phyloP scores from a whole-genome alignment of 2,113 vertebrate species.

The Parus major region DNA sequence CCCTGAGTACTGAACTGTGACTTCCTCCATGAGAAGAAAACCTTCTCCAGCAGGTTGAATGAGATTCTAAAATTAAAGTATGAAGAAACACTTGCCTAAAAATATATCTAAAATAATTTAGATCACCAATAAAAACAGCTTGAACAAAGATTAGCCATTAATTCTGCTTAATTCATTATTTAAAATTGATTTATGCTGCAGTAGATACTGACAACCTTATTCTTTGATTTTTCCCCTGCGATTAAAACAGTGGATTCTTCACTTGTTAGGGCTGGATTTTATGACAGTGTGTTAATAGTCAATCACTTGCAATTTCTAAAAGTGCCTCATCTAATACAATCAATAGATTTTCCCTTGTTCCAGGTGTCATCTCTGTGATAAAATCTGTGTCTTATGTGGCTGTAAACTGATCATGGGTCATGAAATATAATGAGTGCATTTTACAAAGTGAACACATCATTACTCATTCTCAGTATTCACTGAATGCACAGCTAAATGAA shows the following conservation, averaged over 20 bases:
- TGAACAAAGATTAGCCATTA: background rate
- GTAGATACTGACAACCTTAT: background rate
- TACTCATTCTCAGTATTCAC: background rate
- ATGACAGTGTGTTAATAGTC: background rate
- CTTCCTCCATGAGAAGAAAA: background rate
- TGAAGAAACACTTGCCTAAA: background rate
- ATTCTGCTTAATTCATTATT: background rate
- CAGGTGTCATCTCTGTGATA: background rate
- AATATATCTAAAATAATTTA: background rate
- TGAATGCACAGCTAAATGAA: conserved; percentile 5
- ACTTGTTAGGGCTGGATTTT: background rate
- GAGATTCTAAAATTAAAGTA: background rate
- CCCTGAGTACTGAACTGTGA: background rate
- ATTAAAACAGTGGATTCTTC: background rate
- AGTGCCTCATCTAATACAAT: conserved; percentile 6
- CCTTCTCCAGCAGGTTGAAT: background rate
- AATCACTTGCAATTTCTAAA: conserved; percentile 13
- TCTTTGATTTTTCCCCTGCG: conserved; percentile 2
- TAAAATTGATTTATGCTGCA: background rate
- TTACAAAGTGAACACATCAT: background rate
- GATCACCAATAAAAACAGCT: background rate
- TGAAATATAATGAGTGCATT: conserved; percentile 14
- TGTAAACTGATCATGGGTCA: background rate
- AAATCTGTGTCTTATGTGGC: conserved; percentile 5
- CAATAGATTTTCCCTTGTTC: background rate